A percentile compares a stretch with the other conserved stretches of the same genome.
phyloP scores from a whole-genome alignment of 2,888 invertebrate species.

The Megalurothrips usitatus region DNA sequence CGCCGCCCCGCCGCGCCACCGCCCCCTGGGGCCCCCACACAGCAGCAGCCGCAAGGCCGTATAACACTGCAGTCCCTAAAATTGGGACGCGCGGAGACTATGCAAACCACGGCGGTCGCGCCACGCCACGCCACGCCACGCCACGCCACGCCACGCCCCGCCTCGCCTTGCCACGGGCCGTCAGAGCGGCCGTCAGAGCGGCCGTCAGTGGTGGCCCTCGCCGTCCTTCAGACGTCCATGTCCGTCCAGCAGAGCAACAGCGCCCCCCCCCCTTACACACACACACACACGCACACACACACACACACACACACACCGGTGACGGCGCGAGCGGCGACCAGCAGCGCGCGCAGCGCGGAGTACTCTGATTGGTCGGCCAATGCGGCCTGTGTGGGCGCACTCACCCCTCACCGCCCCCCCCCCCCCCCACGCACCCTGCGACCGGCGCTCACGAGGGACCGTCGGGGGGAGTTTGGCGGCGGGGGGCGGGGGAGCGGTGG shows the following conservation, averaged over 20 bases:
- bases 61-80: too few relatives aligned
- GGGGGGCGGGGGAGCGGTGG: neutral
- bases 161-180: too few relatives aligned
- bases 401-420: neutral
- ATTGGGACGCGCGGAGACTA: too few relatives aligned
- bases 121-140: too few relatives aligned
- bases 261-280: neutral
- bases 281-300: too few relatives aligned
- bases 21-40: too few relatives aligned
- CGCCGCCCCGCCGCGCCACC: too few relatives aligned
- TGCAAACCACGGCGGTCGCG: too few relatives aligned
- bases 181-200: too few relatives aligned
- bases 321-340: neutral
- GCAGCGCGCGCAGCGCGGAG: neutral
- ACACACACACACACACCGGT: neutral
- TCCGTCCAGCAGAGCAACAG: neutral
- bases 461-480: neutral
- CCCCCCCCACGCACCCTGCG: neutral
- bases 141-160: too few relatives aligned
- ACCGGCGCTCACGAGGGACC: neutral
- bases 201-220: neutral
- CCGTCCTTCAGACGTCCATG: neutral
- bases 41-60: too few relatives aligned
- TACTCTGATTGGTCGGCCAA: neutral
- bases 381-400: neutral